These are phyloP conservation scores for Antechinus flavipes DNA, from an alignment of 2,113 vertebrate genomes.

Conservation along the genomic window DNA sequence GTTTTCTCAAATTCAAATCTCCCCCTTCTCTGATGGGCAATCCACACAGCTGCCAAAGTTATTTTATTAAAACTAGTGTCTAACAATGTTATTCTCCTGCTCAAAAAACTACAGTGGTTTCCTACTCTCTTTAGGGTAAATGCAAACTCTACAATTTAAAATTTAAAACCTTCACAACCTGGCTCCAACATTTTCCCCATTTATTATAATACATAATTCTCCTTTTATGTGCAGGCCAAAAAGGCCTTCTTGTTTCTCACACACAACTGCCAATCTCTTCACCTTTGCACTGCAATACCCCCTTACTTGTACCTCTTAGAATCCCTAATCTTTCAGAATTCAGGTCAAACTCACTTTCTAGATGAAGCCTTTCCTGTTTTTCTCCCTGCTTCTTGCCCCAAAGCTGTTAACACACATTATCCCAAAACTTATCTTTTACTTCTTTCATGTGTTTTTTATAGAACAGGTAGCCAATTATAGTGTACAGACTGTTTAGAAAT, in stretches of 20 bases:
- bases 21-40: background rate
- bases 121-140: background rate
- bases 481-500: too few relatives aligned
- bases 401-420: too few relatives aligned
- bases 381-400: too few relatives aligned
- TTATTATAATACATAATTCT: background rate
- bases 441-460: too few relatives aligned
- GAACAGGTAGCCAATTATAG: too few relatives aligned
- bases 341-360: too few relatives aligned
- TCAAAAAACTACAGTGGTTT: too few relatives aligned
- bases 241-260: background rate
- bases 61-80: slow-evolving; percentile 12
- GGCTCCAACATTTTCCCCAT: background rate
- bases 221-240: background rate
- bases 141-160: background rate
- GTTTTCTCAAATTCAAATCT: background rate
- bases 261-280: background rate
- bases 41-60: background rate
- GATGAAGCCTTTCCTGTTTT: too few relatives aligned
- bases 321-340: background rate
- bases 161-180: background rate
- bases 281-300: background rate
- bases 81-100: background rate
- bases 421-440: too few relatives aligned
- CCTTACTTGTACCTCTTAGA: background rate